These are phyloP conservation scores for Rhodinocichla rosea DNA, from an alignment of 2,113 vertebrate species.

Conservation along the genomic window DNA sequence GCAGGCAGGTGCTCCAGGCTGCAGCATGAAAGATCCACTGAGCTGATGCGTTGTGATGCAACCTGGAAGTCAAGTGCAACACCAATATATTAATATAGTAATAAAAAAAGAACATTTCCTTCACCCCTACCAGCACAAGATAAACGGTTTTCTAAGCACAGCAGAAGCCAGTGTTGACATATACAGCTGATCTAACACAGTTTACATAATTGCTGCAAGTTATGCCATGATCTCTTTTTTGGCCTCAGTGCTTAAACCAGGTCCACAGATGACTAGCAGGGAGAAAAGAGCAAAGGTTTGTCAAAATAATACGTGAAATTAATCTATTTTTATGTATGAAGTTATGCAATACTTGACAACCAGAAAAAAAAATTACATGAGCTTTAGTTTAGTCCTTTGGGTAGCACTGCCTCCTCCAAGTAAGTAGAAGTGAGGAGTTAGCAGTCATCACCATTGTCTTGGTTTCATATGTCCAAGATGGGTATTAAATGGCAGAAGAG, in stretches of 20 bases:
- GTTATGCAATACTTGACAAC: rapidly evolving
- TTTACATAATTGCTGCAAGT: neutral
- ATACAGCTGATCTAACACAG: neutral
- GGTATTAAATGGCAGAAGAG: neutral
- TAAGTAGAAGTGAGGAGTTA: rapidly evolving
- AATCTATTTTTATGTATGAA: neutral
- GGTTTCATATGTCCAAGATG: neutral
- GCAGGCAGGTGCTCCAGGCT: constrained; percentile 93
- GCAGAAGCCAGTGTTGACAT: neutral
- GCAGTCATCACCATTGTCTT: neutral
- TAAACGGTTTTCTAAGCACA: neutral
- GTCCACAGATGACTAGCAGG: neutral
- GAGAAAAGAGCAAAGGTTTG: neutral
- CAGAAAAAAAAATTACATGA: neutral
- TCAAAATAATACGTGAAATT: neutral
- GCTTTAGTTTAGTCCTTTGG: neutral
- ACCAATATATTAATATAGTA: neutral
- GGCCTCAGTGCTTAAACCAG: neutral
- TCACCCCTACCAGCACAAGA: neutral
- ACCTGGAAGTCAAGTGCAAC: constrained; percentile 74
- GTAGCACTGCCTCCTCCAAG: neutral
- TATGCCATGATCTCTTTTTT: neutral
- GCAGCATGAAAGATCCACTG: constrained; percentile 96
- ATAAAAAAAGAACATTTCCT: neutral
- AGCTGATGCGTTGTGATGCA: constrained; percentile 96